Conservation (phyloP, 2,113 vertebrate species). For the Phylloscopus whistleri region DNA sequence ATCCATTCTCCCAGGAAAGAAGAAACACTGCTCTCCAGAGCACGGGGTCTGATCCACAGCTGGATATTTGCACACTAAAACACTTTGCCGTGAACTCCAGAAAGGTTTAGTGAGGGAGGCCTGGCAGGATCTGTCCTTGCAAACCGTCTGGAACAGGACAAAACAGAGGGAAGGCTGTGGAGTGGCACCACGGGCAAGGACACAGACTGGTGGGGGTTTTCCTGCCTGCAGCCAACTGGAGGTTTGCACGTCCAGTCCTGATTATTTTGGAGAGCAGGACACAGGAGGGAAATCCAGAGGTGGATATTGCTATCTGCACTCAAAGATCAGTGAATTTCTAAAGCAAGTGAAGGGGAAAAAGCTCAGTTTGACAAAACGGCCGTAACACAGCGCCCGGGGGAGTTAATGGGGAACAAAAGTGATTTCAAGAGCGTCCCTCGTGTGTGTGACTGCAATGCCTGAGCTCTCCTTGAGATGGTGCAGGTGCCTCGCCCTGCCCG, state of each 20-base stretch:
- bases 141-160: neutral
- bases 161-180: neutral
- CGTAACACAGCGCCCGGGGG: accelerated
- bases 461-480: conserved; percentile 31
- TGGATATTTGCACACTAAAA: accelerated
- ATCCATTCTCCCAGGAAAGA: neutral
- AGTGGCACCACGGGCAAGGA: accelerated
- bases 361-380: accelerated
- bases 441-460: neutral
- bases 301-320: accelerated
- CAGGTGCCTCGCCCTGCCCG: neutral
- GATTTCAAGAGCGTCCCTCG: accelerated
- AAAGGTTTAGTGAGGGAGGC: neutral
- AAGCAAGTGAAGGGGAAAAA: neutral
- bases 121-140: accelerated
- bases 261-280: neutral
- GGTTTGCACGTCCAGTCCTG: accelerated
- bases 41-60: accelerated
- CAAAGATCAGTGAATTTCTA: neutral
- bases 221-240: neutral
- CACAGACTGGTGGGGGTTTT: neutral
- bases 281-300: neutral
- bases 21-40: neutral
- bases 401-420: neutral
- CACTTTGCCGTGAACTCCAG: accelerated